Percentiles rank a stretch among this genome's conserved stretches.
Conservation (phyloP, 2,113 vertebrate genomes). For the Edolisoma coerulescens region DNA sequence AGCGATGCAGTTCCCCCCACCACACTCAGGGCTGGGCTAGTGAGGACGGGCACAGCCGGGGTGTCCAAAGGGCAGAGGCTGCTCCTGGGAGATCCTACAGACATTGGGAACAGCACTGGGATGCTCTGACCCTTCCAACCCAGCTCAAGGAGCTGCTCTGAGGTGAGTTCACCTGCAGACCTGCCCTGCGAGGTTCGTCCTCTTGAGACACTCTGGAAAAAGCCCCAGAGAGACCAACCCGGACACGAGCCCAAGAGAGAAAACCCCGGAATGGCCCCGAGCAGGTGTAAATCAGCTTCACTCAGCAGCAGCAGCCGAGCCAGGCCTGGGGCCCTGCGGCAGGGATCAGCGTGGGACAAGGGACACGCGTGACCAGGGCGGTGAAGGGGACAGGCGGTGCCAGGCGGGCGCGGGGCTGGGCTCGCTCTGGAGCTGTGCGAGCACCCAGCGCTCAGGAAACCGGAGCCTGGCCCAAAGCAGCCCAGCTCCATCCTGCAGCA, state of each 20-base stretch:
- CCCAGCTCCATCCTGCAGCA: not conserved
- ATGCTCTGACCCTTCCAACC: not conserved
- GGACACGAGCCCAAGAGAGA: not conserved
- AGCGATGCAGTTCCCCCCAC: not conserved
- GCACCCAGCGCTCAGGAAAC: not conserved
- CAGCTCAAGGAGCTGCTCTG: not conserved
- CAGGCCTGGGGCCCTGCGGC: not conserved
- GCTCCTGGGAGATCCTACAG: not conserved
- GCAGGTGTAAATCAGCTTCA: not conserved
- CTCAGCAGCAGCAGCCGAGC: not conserved
- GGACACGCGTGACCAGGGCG: not conserved
- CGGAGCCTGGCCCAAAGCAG: not conserved
- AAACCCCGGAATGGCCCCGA: accelerated
- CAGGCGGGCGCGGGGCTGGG: not conserved
- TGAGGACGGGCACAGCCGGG: not conserved
- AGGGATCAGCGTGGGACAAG: not conserved
- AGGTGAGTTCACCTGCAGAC: too few relatives aligned
- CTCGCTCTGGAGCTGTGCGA: not conserved
- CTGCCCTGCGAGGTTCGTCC: not conserved
- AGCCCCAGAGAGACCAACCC: accelerated
- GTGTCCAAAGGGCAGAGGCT: not conserved
- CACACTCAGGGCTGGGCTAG: not conserved
- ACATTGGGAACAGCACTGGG: accelerated
- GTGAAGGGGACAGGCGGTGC: accelerated
- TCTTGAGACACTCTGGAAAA: not conserved